Evolutionary conservation across 2,888 invertebrate genomes (phyloP).

Genomic region (Heliconius cydno): DNA sequence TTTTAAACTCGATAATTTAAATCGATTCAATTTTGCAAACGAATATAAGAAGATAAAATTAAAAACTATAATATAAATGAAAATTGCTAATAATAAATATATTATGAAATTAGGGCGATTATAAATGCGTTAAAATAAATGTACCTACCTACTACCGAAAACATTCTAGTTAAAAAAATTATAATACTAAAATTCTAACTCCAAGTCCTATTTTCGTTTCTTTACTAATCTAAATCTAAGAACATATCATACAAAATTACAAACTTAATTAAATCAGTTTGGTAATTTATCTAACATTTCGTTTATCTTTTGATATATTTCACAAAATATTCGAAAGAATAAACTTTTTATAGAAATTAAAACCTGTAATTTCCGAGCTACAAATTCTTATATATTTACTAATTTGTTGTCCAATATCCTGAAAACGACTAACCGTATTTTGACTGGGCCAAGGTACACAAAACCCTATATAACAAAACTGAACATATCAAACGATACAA

Average conservation of each 20-base stretch:
- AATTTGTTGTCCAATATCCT: too few relatives aligned
- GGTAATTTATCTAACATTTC: background rate
- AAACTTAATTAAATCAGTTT: constrained; percentile 2
- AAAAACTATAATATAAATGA: background rate
- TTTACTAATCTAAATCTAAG: too few relatives aligned
- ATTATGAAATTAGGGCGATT: background rate
- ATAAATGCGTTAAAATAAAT: background rate
- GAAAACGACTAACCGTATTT: background rate
- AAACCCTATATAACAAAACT: background rate
- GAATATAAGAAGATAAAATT: background rate
- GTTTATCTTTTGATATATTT: background rate
- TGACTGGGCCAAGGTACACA: background rate
- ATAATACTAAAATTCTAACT: too few relatives aligned
- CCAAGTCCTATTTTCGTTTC: too few relatives aligned
- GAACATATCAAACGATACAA: background rate
- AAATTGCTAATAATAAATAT: background rate
- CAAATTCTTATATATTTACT: too few relatives aligned
- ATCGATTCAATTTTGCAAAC: background rate
- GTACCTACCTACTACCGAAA: background rate
- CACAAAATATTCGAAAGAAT: too few relatives aligned
- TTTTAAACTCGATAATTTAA: background rate
- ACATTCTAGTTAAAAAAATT: background rate
- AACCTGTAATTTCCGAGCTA: too few relatives aligned
- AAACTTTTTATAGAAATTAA: too few relatives aligned
- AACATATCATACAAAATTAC: too few relatives aligned